Percentiles rank a stretch among this genome's conserved stretches.
Conservation (phyloP, 2,888 invertebrate species). For the Polydrusus tereticollis region DNA sequence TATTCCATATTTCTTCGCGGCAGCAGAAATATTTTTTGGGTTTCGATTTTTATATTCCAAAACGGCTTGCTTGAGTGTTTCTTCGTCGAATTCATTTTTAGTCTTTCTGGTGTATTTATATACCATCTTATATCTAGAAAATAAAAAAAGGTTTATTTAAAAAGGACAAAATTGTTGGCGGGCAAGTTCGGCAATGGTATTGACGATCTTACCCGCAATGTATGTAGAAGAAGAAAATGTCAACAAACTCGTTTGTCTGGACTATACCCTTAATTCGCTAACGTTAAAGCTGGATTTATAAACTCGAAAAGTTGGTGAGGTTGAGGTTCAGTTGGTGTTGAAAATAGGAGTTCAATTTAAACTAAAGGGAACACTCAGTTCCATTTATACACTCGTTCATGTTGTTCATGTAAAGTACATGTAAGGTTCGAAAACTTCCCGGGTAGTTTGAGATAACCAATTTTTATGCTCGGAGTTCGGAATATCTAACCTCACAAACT, state of each 20-base stretch:
- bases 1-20: not conserved
- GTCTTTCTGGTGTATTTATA: not conserved
- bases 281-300: not conserved
- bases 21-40: not conserved
- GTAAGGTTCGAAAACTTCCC: too few species aligned
- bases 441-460: too few species aligned
- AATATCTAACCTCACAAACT: too few species aligned
- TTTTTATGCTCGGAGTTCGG: too few species aligned
- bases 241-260: not conserved
- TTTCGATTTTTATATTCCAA: not conserved
- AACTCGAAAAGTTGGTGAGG: too few species aligned
- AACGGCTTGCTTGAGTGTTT: not conserved
- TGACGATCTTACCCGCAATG: not conserved
- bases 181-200: not conserved
- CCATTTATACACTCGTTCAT: too few species aligned
- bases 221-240: too few species aligned
- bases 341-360: too few species aligned
- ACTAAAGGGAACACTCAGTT: too few species aligned
- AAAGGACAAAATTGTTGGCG: not conserved
- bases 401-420: too few species aligned
- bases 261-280: not conserved
- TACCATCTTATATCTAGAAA: not conserved
- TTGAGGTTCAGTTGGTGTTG: too few species aligned
- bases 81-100: not conserved
- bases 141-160: not conserved